phyloP scores from a whole-genome alignment of 2,113 vertebrate genomes.

The Pomatorhinus ruficollis region DNA sequence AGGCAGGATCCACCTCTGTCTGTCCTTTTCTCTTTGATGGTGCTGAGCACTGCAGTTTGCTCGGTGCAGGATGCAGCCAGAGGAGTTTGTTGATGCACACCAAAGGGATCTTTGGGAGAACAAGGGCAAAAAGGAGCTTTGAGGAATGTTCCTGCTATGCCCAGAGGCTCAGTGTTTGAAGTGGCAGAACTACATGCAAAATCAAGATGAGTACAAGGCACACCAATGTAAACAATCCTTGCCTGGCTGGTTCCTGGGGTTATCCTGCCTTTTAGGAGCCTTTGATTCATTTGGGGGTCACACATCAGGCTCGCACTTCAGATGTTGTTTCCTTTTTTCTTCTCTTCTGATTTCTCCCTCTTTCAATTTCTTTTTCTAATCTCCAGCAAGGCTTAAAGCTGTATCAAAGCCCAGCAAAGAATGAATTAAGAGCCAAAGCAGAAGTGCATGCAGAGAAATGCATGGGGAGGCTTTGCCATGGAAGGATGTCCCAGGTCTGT shows the following conservation, averaged over 20 bases:
- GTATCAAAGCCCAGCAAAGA: background rate
- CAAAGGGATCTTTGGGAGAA: background rate
- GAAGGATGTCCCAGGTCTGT: background rate
- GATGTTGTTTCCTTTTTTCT: background rate
- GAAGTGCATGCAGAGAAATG: rapidly evolving
- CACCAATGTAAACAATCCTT: background rate
- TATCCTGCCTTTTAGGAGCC: background rate
- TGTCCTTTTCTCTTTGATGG: constrained; percentile 38
- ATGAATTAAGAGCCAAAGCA: background rate
- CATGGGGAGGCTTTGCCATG: background rate
- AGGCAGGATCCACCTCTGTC: constrained; percentile 23
- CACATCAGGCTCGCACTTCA: background rate
- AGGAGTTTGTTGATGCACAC: constrained; percentile 25
- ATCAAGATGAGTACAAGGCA: background rate
- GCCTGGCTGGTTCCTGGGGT: background rate
- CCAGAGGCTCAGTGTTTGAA: constrained; percentile 4
- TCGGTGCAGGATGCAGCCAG: constrained; percentile 18
- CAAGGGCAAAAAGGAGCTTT: background rate
- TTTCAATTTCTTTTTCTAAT: background rate
- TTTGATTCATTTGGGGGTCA: background rate
- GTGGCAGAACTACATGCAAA: background rate
- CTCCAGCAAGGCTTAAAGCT: background rate
- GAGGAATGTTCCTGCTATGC: background rate
- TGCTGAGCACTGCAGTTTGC: background rate
- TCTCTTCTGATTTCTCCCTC: background rate